phyloP scores from a whole-genome alignment of 2,113 vertebrate species.

The Cryptotis parvus region DNA sequence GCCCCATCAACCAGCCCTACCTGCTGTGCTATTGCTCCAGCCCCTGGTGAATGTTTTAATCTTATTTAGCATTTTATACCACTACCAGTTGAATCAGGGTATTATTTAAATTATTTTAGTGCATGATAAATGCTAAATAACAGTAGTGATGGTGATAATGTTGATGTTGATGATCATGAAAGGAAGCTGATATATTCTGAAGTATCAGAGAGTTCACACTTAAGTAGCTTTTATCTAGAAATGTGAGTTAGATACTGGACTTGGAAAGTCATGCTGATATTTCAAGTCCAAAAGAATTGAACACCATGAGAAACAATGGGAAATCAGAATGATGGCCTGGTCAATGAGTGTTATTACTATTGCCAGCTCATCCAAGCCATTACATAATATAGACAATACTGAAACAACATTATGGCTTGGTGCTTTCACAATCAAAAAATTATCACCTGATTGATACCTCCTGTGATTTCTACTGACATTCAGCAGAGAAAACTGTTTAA shows the following conservation, averaged over 20 bases:
- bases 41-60: too few species aligned
- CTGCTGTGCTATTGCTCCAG: too few species aligned
- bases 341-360: not conserved
- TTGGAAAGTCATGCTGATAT: constrained; percentile 3
- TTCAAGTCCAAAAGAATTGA: constrained; percentile 22
- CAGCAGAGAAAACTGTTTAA: constrained; percentile 19
- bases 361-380: not conserved
- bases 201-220: constrained; percentile 1
- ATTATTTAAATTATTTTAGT: not conserved
- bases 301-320: not conserved
- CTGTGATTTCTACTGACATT: constrained; percentile 1
- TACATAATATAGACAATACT: constrained; percentile 22
- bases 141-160: not conserved
- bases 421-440: constrained; percentile 1
- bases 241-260: constrained; percentile 2
- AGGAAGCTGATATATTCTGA: constrained; percentile 13
- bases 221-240: constrained; percentile 25
- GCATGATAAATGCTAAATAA: constrained; percentile 51
- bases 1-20: too few species aligned
- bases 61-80: not conserved
- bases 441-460: not conserved
- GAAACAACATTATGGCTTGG: not conserved
- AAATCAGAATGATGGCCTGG: constrained; percentile 38
- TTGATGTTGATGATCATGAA: not conserved
- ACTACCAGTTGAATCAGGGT: not conserved